phyloP scores from a whole-genome alignment of 2,113 vertebrate species.

The Lophura nycthemera region DNA sequence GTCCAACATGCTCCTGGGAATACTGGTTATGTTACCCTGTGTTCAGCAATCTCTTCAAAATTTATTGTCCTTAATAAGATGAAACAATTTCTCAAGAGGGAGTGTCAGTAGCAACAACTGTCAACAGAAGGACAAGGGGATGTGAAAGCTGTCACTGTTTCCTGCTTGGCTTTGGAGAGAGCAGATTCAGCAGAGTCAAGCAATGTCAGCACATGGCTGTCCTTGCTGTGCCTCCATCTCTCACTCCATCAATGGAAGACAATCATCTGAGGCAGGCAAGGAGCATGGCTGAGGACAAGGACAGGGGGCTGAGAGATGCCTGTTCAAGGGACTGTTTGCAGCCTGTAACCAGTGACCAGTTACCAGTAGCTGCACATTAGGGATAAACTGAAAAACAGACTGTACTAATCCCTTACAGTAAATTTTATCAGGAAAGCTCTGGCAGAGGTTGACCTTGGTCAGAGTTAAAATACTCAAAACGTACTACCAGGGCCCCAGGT shows the following conservation, averaged over 20 bases:
- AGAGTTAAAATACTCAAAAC: not conserved
- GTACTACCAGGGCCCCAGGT: not conserved
- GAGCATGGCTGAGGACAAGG: not conserved
- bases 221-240: not conserved
- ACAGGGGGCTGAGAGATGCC: not conserved
- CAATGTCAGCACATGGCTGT: fast-evolving
- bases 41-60: not conserved
- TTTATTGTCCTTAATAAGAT: not conserved
- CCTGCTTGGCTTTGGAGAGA: not conserved
- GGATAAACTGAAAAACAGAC: not conserved
- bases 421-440: not conserved
- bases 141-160: not conserved
- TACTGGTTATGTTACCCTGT: not conserved
- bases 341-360: not conserved
- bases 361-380: not conserved
- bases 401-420: not conserved
- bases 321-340: fast-evolving
- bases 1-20: not conserved
- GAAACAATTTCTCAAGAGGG: not conserved
- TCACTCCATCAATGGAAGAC: not conserved
- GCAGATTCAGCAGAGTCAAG: not conserved
- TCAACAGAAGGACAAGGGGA: not conserved
- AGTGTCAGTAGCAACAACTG: not conserved
- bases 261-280: fast-evolving
- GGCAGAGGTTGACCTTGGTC: not conserved